phyloP scores from a whole-genome alignment of 1,140 invertebrate species.

The Brachionus sp. region DNA sequence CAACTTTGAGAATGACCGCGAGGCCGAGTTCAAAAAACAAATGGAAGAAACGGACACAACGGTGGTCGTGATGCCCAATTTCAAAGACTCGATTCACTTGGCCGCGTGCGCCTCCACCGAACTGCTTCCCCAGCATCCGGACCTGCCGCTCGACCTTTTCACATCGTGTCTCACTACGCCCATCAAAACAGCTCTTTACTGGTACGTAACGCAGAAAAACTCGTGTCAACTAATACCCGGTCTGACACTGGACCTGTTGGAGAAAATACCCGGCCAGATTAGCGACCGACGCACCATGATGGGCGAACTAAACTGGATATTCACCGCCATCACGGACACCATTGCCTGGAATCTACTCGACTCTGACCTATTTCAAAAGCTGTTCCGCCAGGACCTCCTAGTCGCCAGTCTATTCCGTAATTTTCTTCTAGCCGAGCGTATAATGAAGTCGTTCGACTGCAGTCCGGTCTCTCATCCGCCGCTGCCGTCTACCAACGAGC shows the following conservation, averaged over 20 bases:
- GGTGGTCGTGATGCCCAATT: constrained; percentile 40
- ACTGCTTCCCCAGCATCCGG: constrained; percentile 91
- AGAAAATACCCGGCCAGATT: constrained; percentile 80
- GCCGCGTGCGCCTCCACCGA: constrained; percentile 87
- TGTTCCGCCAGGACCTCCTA: constrained; percentile 89
- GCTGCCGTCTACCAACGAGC: constrained; percentile 75
- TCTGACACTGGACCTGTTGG: constrained; percentile 60
- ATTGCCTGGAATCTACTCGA: constrained; percentile 97
- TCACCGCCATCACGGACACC: constrained; percentile 99
- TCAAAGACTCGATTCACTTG: constrained; percentile 86
- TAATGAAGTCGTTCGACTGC: constrained; percentile 92
- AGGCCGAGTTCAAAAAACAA: neutral
- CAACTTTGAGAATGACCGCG: neutral
- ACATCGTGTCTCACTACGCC: constrained; percentile 96
- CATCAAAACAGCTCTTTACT: constrained; percentile 77
- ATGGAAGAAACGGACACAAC: neutral
- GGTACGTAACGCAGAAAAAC: constrained; percentile 34
- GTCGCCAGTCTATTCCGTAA: constrained; percentile 96
- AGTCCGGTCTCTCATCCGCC: constrained; percentile 83
- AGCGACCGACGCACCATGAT: constrained; percentile 93
- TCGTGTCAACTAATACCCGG: constrained; percentile 47
- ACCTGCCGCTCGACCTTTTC: constrained; percentile 96
- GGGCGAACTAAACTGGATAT: constrained; percentile 99
- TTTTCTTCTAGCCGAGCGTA: constrained; percentile 90
- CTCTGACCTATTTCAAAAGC: constrained; percentile 83